phyloP scores from a whole-genome alignment of 2,113 vertebrate genomes.

The Gasterosteus nipponicus region DNA sequence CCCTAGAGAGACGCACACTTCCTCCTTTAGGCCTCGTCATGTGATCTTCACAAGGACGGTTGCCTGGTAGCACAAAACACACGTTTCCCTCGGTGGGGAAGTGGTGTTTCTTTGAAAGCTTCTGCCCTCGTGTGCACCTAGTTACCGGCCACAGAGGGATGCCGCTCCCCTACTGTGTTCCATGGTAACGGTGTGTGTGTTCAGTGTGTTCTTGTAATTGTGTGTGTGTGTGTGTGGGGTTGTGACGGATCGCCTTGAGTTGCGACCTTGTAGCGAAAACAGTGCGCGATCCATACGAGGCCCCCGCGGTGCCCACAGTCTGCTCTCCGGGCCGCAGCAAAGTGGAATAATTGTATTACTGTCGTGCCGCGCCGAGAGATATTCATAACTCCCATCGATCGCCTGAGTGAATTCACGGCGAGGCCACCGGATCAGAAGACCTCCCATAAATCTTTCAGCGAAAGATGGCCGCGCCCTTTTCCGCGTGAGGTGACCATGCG shows the following conservation, averaged over 20 bases:
- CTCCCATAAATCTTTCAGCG: slow-evolving; percentile 39
- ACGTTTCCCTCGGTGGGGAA: not conserved
- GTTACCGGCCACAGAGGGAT: slow-evolving; percentile 19
- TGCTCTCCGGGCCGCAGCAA: slow-evolving; percentile 23
- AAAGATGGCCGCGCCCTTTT: slow-evolving; percentile 9
- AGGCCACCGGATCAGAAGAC: slow-evolving; percentile 36
- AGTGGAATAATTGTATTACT: slow-evolving; percentile 61
- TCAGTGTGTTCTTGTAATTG: not conserved
- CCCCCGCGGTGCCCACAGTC: slow-evolving; percentile 26
- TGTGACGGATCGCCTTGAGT: slow-evolving; percentile 35
- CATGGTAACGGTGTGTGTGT: slow-evolving; percentile 2
- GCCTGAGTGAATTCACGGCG: slow-evolving; percentile 45
- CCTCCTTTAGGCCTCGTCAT: slow-evolving; percentile 25
- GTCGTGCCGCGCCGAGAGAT: slow-evolving; percentile 24
- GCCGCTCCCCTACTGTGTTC: slow-evolving; percentile 21
- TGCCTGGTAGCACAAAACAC: not conserved
- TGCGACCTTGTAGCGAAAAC: slow-evolving; percentile 57
- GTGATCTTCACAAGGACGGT: slow-evolving; percentile 6
- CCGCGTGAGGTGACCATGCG: not conserved
- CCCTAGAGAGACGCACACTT: slow-evolving; percentile 31
- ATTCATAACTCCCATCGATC: slow-evolving; percentile 63
- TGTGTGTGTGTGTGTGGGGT: slow-evolving; percentile 6
- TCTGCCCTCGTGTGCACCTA: slow-evolving; percentile 1
- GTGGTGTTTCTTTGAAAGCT: slow-evolving; percentile 24
- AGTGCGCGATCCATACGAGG: slow-evolving; percentile 29